These are phyloP conservation scores for Ictalurus furcatus DNA, from an alignment of 2,113 vertebrate genomes.

Conservation along the genomic window DNA sequence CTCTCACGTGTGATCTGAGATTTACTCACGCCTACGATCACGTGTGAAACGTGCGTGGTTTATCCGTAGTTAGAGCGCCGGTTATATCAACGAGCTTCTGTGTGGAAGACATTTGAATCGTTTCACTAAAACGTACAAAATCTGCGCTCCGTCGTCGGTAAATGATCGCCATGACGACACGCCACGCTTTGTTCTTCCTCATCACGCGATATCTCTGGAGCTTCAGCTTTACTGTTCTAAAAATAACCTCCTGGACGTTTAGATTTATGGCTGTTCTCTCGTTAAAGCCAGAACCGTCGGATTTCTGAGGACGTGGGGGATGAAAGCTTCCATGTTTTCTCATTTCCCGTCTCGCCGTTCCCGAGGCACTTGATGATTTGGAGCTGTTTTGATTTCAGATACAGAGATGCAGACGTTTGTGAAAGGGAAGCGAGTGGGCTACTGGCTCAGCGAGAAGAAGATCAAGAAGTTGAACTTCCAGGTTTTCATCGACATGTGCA, in stretches of 20 bases:
- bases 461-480: conserved; percentile 86
- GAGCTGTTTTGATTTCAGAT: neutral
- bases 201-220: neutral
- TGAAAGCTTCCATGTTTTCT: neutral
- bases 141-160: neutral
- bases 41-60: neutral
- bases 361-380: neutral
- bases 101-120: neutral
- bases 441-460: conserved; percentile 89
- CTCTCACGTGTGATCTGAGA: neutral
- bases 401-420: conserved; percentile 83
- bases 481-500: conserved; percentile 86
- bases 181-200: neutral
- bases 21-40: neutral
- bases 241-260: too few species aligned
- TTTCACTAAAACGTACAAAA: neutral
- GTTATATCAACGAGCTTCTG: neutral
- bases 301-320: neutral
- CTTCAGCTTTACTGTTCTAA: neutral
- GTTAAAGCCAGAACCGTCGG: neutral
- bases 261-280: neutral
- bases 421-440: conserved; percentile 83
- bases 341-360: neutral
- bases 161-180: neutral
- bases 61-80: too few species aligned